Evolutionary conservation across 2,797 vertebrate genomes (phyloP), one percentile per base, ranked within the genome.

Genomic region (Channallabes apus): DNA sequence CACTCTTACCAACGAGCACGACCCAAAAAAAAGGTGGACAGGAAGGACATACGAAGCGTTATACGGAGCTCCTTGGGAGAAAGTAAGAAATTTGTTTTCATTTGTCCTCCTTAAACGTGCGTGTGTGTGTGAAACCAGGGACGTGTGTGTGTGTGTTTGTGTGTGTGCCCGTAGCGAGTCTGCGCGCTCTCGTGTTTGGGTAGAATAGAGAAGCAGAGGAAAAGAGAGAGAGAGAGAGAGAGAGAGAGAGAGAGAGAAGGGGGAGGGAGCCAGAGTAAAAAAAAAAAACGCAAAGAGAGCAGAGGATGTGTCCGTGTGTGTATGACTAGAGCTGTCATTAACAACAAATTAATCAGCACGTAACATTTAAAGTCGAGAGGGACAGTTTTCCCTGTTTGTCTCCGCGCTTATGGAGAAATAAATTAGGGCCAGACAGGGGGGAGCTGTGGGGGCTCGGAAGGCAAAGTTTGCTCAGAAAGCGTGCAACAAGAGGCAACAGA

Each of bases 301-400:
- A 92, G 92, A 92, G 91, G 92, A 91, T 89, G 88, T 92, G 83
- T 85, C 88, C 80, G 76, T 84, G 89, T 88, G 88, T 87, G 87
- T 88, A 86, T 41, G 65, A 86, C 76, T 91, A 88, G 91, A 90
- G 89, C 93, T 95, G 91, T 94, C 94, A 93, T 91, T 92, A 94
- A 92, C 90, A 92, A 93, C 93, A 95, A 93, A 95, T 95, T 94
- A 94, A 95, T 93, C 91, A 94, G 93, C 95, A 93, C 83, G 89
- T 95, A 91, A 90, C 91, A 92, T 93, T 91, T 92, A 91, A 93
- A 93, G 89, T 93, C 86, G 85, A 92, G 89, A 91, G 90, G 88
- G 90, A n/a, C 89, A 88, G 82, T 90, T 90, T 86, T 90, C 84
- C 65, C 84, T 89, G 84, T 89, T 86, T 88, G 80, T 83, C 69